These are phyloP conservation scores for Anguilla anguilla DNA, from an alignment of 2,797 vertebrate genomes.

Conservation along the genomic window DNA sequence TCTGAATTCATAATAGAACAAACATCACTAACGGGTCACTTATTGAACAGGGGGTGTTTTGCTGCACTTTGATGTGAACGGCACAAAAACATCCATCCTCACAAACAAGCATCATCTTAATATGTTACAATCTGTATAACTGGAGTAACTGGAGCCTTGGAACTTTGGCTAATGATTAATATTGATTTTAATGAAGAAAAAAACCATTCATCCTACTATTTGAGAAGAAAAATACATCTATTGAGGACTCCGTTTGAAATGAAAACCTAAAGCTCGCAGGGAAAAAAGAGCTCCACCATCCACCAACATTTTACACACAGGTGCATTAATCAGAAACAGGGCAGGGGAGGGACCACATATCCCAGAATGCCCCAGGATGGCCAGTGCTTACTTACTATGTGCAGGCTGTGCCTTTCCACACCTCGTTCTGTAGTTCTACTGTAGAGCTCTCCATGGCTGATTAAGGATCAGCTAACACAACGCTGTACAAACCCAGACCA, in stretches of 20 bases:
- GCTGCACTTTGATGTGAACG: background rate
- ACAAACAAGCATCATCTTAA: background rate
- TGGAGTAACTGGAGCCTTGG: background rate
- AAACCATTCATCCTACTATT: background rate
- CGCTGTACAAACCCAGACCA: background rate
- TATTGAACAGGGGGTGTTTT: background rate
- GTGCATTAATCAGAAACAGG: background rate
- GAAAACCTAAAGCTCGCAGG: background rate
- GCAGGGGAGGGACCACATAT: background rate
- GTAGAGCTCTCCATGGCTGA: background rate
- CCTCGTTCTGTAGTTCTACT: background rate
- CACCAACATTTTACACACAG: background rate
- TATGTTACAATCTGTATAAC: background rate
- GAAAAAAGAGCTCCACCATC: background rate
- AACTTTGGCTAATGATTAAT: background rate
- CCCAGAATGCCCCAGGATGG: background rate
- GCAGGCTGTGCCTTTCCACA: background rate
- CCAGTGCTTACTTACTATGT: background rate
- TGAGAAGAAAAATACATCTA: background rate
- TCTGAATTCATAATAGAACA: background rate
- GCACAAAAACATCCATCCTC: background rate
- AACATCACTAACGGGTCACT: background rate
- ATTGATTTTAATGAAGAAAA: background rate
- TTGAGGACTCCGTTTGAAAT: background rate
- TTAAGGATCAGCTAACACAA: slow-evolving; percentile 1